These are phyloP conservation scores for Zaprionus inermis DNA, from an alignment of 1,140 invertebrate species.

Conservation along the genomic window DNA sequence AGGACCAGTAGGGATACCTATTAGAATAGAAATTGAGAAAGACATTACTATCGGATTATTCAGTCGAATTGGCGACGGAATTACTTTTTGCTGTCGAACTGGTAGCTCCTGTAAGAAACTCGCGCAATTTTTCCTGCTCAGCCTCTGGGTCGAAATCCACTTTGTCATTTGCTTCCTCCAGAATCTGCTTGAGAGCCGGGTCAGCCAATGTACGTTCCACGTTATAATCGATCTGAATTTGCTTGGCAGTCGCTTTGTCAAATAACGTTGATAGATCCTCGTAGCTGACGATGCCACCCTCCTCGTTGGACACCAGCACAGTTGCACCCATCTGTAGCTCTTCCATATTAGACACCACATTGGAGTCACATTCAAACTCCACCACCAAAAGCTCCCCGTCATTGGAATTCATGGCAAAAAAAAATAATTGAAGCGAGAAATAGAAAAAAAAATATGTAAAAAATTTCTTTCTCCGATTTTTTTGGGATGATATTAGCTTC, in stretches of 20 bases:
- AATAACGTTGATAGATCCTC: conserved; percentile 53
- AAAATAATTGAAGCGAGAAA: background rate
- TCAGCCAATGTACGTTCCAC: conserved; percentile 66
- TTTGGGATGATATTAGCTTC: conserved; percentile 13
- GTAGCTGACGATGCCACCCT: conserved; percentile 33
- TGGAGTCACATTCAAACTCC: conserved; percentile 56
- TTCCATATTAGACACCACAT: conserved; percentile 20
- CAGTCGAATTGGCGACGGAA: background rate
- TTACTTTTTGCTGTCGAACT: conserved; percentile 2
- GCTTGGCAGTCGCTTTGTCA: conserved; percentile 1
- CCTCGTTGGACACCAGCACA: conserved; percentile 55
- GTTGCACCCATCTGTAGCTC: conserved; percentile 54
- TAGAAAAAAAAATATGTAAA: background rate
- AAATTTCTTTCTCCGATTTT: conserved; percentile 6
- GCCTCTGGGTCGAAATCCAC: conserved; percentile 64
- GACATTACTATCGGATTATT: background rate
- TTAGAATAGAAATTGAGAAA: background rate
- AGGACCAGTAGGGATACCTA: background rate
- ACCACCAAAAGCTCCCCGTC: conserved; percentile 54
- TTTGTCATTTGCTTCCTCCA: conserved; percentile 52
- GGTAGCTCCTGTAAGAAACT: conserved; percentile 60
- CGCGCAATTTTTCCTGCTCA: conserved; percentile 65
- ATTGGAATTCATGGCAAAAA: conserved; percentile 22
- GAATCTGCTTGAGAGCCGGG: conserved; percentile 61
- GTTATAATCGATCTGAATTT: conserved; percentile 50